Conservation (phyloP, 2,113 vertebrate genomes). For the Orientallactaga bullata region DNA sequence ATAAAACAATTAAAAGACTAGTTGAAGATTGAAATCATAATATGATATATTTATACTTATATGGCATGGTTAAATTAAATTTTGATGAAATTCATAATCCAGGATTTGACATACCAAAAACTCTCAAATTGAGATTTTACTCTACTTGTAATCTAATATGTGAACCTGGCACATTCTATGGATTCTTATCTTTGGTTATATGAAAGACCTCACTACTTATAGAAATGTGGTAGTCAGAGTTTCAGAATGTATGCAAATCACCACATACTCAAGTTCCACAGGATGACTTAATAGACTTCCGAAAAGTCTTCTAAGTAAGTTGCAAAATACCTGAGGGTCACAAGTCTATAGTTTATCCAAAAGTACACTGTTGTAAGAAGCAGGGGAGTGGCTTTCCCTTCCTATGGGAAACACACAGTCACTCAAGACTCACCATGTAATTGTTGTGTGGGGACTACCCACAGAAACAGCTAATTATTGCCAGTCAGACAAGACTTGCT, state of each 20-base stretch:
- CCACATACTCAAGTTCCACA: no score
- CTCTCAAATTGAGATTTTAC: not conserved
- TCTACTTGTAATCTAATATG: not conserved
- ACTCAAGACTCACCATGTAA: no score
- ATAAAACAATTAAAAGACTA: not conserved
- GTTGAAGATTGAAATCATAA: not conserved
- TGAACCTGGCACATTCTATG: not conserved
- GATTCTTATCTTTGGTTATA: not conserved
- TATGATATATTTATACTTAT: not conserved
- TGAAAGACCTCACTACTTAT: not conserved
- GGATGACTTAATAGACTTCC: accelerated
- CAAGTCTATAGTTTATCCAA: not conserved
- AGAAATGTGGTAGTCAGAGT: not conserved
- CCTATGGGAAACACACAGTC: not conserved
- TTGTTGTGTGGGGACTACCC: not conserved
- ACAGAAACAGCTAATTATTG: not conserved
- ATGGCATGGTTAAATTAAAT: not conserved
- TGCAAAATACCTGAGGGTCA: not conserved
- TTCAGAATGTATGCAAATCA: not conserved
- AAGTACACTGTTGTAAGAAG: not conserved
- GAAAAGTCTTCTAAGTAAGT: not conserved
- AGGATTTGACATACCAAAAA: not conserved
- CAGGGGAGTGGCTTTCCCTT: not conserved
- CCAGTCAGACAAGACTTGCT: not conserved
- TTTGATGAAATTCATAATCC: not conserved